Base-by-base conservation (phyloP, 2,888 invertebrate species). In the Eristalis arbustorum region DNA sequence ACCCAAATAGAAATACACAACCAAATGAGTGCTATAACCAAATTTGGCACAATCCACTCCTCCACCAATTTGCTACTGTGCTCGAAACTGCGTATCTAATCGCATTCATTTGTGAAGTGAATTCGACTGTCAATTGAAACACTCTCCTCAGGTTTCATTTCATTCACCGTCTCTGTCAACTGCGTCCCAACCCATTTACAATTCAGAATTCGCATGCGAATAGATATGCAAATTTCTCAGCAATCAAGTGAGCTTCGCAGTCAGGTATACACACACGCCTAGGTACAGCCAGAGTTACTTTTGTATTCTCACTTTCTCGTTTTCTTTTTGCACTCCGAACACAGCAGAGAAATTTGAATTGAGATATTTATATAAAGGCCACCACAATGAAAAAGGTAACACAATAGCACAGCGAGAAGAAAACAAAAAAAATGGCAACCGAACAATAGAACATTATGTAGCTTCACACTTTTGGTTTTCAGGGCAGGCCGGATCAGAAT, bases 251-350 rank as follows among this genome's bases (percentile, higher is more conserved):
- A 49, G 49, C 18, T 18, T 49, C 18, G 49, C 4, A 8, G 49
- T 18, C 49, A 8, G 18, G 1, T 49, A 42, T 14, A 42, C n/a
- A 42, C n/a, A n/a, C 5, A 4, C 13, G 11, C 37, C 10, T 11
- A 10, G 4, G 42, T n/a, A 1, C 2, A 11, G n/a, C n/a, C n/a
- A 8, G 18, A 68, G 76, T 49, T 68, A 76, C 69, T 77, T 77
- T 77, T 77, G 62, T 63, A 57, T 67, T 28, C 49, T n/a, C 34
- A 40, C 28, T 66, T 61, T 68, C 34, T 76, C 56, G 22, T 61
- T 61, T 73, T 64, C 34, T 68, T 57, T 57, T 37, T 49, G 59
- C 66, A 59, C 57, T 40, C 59, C 28, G 25, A 59, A 6, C 57
- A 37, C 42, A 62, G n/a, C n/a, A 62, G 28, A 62, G 62, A 49